Conservation (phyloP, 92 coral and sea anemone genomes). For the Phenganax marumi region DNA sequence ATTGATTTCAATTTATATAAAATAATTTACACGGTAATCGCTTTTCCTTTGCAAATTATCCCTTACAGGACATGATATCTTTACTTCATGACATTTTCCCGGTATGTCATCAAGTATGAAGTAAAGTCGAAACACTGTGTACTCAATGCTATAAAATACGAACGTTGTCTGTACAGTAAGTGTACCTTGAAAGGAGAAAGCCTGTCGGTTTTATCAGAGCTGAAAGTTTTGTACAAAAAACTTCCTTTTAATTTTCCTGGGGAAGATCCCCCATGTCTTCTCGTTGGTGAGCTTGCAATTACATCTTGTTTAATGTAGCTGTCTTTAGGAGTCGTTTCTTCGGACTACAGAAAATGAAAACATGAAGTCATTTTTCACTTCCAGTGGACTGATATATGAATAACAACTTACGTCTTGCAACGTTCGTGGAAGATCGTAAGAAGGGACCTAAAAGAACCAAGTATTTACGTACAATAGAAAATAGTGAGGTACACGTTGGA, state of each 20-base stretch:
- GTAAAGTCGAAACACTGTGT: no score
- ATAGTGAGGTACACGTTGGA: neutral
- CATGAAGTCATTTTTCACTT: neutral
- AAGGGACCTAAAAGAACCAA: neutral
- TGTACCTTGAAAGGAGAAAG: conserved; percentile 72
- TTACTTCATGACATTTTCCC: neutral
- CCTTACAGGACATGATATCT: neutral
- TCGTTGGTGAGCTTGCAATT: conserved; percentile 78
- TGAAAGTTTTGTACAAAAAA: conserved; percentile 81
- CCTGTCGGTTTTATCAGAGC: conserved; percentile 74
- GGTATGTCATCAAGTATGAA: no score
- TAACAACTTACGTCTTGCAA: conserved; percentile 28
- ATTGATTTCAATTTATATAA: neutral
- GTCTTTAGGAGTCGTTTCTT: conserved; percentile 52
- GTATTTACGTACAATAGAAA: neutral
- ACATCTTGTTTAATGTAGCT: conserved; percentile 61
- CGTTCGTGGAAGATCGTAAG: conserved; percentile 4
- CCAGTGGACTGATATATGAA: neutral
- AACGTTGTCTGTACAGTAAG: no score
- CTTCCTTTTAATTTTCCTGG: conserved; percentile 88
- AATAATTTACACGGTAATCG: no score
- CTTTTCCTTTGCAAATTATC: neutral
- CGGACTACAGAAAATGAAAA: conserved; percentile 33
- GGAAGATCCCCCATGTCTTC: conserved; percentile 69
- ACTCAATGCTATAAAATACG: no score